Base-by-base conservation (phyloP, 2,888 invertebrate species). In the Caenorhabditis sulstoni region DNA sequence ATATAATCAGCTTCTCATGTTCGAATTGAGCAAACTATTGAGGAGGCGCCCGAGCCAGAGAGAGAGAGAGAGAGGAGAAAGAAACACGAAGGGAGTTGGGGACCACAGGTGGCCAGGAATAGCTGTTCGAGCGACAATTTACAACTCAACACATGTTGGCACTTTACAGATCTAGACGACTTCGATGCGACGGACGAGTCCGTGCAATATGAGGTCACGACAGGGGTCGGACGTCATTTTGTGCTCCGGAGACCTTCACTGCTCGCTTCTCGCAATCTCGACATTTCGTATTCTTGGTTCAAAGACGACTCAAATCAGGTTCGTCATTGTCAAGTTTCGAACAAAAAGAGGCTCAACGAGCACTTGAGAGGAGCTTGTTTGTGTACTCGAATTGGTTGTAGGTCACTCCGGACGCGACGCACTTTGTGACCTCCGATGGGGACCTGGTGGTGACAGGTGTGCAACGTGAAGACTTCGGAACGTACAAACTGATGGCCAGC, bases 371-470 rank as follows among this genome's bases (percentile, higher is more conserved):
- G 49, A n/a, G 39, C 35, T 37, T 55, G 41, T 55, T 53, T 73
- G 50, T 73, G 50, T 68, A 73, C 55, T 73, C 58, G 57, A 49
- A 64, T 62, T n/a, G 52, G 50, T 80, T 84, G 47, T 78, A 86
- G 86, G 76, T 86, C 45, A 68, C 79, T 50, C 73, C 85, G 47
- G 83, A 87, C 67, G 81, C 76, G 5, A 71, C 85, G 18, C 85
- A 85, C 68, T 87, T 81, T 70, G 76, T 88, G 45, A 83, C 88
- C 18, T 52, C 74, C 11, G 67, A 77, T 20, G 88, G 88, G 14
- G 85, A 87, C 77, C 67, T 88, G n/a, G 79, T 87, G 7, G 81
- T 87, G 45, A 75, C 83, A 11, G 78, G 78, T 41, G 82, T 81
- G 16, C 70, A 52, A 22, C 47, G 64, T 22, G 64, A 29, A n/a